Evolutionary conservation across 1,140 invertebrate species (phyloP), one percentile per base, ranked within the genome.

Genomic region (Drosophila tropicalis): DNA sequence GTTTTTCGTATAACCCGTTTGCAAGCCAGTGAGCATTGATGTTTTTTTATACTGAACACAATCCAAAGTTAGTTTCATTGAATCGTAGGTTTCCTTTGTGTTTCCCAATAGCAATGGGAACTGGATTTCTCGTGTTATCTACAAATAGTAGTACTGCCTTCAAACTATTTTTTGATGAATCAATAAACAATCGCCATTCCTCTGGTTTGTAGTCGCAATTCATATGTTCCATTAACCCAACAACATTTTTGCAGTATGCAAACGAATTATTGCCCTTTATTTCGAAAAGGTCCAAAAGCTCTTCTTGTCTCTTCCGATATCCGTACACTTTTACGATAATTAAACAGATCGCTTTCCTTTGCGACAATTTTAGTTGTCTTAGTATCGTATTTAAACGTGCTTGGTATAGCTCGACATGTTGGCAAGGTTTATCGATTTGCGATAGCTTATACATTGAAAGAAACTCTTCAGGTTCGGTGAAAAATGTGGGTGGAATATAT

Each of bases 31-130:
- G 9, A 34, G 7, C 40, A 41, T 41, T 41, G 40, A 15, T 41
- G 40, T 15, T 15, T 41, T 4, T 15, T n/a, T 41, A 10, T 15
- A 44, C 5, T 17, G 13, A 15, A 47, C 44, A 47, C 44, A 12
- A 44, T 44, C 41, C 41, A 44, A 44, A 44, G 15, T 44, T 44
- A 44, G 15, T 44, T 15, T 44, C 41, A 44, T 44, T 13, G 41
- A 44, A n/a, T 13, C 41, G 41, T 44, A 15, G 6, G n/a, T 44
- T 44, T 44, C 1, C 41, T 44, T 29, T 2, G 25, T 44, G 41
- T 44, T 44, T 44, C 5, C 40, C 15, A 44, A 44, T 15, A 17
- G 41, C 41, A 17, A 44, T 44, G 41, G 41, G 41, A 17, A 44
- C 41, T 17, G 41, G n/a, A n/a, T 44, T 44, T 15, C 15, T 44